phyloP scores from a whole-genome alignment of 1,140 invertebrate species.

The Cotesia chilonis region DNA sequence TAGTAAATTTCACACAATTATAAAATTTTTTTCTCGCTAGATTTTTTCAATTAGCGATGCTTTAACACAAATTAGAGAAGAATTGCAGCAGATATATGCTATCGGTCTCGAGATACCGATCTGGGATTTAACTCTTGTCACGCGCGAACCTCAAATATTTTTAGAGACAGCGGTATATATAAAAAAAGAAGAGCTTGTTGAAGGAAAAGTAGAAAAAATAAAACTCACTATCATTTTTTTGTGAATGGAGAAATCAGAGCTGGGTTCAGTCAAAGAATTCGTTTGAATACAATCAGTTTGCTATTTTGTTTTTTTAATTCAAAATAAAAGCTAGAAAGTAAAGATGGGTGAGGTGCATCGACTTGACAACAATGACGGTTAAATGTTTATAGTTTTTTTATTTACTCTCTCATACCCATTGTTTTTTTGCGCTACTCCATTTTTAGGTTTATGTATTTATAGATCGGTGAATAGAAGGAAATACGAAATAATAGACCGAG shows the following conservation, averaged over 20 bases:
- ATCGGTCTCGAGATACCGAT: slow-evolving; percentile 16
- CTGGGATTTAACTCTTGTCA: slow-evolving; percentile 32
- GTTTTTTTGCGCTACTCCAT: background rate
- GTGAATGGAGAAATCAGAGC: no score
- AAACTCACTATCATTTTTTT: background rate
- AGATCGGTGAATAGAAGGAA: background rate
- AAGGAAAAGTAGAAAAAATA: background rate
- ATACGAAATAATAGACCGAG: slow-evolving; percentile 34
- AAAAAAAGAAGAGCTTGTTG: background rate
- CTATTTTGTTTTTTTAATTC: no score
- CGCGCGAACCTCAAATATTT: slow-evolving; percentile 29
- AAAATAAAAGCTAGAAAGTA: slow-evolving; percentile 10
- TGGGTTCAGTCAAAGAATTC: no score
- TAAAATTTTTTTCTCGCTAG: no score
- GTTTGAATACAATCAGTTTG: no score
- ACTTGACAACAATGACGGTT: slow-evolving; percentile 39
- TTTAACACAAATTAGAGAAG: no score
- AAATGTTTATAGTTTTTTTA: no score
- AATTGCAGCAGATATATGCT: background rate
- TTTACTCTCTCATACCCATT: slow-evolving; percentile 23
- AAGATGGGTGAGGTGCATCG: slow-evolving; percentile 33
- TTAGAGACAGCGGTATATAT: slow-evolving; percentile 14
- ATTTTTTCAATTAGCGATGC: no score
- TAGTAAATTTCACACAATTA: no score
- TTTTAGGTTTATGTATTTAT: slow-evolving; percentile 2